Conservation (phyloP, 1,140 invertebrate genomes). For the Polyergus mexicanus region DNA sequence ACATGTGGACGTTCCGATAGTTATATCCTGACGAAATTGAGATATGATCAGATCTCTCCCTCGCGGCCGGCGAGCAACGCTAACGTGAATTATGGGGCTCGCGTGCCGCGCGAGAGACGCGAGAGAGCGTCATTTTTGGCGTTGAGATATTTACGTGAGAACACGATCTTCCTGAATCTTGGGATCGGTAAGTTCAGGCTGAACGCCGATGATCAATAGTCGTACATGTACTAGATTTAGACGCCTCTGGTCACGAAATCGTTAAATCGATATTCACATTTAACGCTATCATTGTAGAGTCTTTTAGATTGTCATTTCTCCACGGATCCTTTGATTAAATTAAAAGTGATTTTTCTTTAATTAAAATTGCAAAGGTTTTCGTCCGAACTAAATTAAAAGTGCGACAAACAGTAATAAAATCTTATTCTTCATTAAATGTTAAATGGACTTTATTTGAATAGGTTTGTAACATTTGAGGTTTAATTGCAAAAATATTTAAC, state of each 20-base stretch:
- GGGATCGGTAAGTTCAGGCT: neutral
- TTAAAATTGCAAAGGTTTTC: neutral
- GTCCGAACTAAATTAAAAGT: neutral
- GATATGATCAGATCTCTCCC: conserved; percentile 67
- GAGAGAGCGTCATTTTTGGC: conserved; percentile 59
- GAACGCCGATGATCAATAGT: conserved; percentile 55
- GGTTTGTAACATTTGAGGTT: neutral
- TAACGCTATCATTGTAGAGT: neutral
- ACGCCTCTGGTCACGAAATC: conserved; percentile 9
- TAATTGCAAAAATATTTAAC: neutral
- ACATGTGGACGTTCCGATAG: conserved; percentile 58
- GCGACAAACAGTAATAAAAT: conserved; percentile 18
- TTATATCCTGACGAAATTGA: conserved; percentile 75
- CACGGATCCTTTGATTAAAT: neutral
- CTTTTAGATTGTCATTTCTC: neutral
- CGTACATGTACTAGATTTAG: neutral
- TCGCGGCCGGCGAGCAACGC: conserved; percentile 20
- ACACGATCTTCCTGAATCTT: conserved; percentile 63
- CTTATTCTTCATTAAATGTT: neutral
- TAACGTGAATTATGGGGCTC: conserved; percentile 75
- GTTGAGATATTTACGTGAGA: conserved; percentile 78
- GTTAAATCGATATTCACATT: neutral
- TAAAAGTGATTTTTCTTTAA: neutral
- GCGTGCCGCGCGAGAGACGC: conserved; percentile 64
- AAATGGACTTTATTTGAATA: neutral